A percentile compares a stretch with the other conserved stretches of the same genome.
These are phyloP conservation scores for Diplodus puntazzo DNA, from an alignment of 2,797 vertebrate genomes.

Conservation along the genomic window DNA sequence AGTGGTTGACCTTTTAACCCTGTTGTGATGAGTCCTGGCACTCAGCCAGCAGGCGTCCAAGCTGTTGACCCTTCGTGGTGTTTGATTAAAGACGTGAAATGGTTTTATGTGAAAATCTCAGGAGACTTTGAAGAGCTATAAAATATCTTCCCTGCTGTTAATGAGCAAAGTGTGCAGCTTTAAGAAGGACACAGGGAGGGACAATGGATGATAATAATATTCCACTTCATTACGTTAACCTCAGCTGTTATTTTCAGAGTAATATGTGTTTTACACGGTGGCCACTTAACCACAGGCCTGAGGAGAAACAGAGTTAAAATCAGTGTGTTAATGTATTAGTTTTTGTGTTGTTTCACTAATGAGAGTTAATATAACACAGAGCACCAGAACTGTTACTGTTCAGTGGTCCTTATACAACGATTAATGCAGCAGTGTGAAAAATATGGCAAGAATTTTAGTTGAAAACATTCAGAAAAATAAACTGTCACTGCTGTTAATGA, in stretches of 20 bases:
- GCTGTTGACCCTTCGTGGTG: no score
- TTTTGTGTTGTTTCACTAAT: neutral
- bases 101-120: neutral
- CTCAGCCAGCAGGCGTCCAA: neutral
- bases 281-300: neutral
- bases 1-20: neutral
- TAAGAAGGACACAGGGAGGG: neutral
- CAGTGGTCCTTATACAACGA: no score
- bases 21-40: neutral
- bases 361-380: neutral
- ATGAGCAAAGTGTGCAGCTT: neutral
- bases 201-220: no score
- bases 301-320: neutral
- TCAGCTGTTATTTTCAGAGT: neutral
- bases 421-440: no score
- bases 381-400: no score
- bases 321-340: neutral
- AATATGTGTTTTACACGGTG: neutral
- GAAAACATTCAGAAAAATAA: no score
- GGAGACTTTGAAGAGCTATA: neutral
- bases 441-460: no score
- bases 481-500: no score
- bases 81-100: neutral
- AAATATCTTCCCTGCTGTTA: neutral
- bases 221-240: neutral